Conservation (phyloP, 2,888 invertebrate species). For the Glaucopsyche alexis region DNA sequence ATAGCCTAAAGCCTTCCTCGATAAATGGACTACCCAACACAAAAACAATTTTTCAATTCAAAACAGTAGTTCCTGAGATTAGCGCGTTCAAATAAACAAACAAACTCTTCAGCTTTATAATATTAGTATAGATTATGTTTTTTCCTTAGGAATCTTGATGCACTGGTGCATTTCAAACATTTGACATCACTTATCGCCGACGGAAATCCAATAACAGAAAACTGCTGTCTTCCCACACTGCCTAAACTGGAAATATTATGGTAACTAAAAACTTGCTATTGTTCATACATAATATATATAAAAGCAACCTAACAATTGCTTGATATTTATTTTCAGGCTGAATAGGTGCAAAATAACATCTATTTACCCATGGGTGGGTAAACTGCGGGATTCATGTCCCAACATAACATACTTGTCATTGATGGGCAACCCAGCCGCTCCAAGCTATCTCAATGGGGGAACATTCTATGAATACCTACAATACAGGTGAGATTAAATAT, state of each 20-base stretch:
- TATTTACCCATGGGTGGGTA: conserved; percentile 86
- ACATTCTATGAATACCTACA: conserved; percentile 87
- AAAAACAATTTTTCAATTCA: no score
- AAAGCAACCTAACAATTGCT: neutral
- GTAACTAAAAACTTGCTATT: conserved; percentile 55
- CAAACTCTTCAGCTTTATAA: neutral
- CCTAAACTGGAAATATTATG: conserved; percentile 88
- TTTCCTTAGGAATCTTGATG: conserved; percentile 83
- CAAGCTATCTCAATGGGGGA: conserved; percentile 87
- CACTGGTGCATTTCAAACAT: conserved; percentile 85
- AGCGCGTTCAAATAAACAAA: no score
- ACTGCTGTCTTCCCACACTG: conserved; percentile 84
- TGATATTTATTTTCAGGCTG: conserved; percentile 64
- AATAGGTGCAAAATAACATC: conserved; percentile 83
- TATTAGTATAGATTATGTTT: neutral
- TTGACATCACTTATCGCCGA: conserved; percentile 90
- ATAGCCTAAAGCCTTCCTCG: no score
- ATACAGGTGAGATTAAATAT: conserved; percentile 81
- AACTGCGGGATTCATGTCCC: conserved; percentile 85
- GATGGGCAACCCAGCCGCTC: conserved; percentile 92
- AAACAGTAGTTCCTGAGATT: no score
- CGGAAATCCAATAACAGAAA: conserved; percentile 86
- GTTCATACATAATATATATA: neutral
- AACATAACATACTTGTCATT: conserved; percentile 87
- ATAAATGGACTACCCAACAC: no score